phyloP scores from a whole-genome alignment of 2,888 invertebrate species.

The Resseliella maxima region DNA sequence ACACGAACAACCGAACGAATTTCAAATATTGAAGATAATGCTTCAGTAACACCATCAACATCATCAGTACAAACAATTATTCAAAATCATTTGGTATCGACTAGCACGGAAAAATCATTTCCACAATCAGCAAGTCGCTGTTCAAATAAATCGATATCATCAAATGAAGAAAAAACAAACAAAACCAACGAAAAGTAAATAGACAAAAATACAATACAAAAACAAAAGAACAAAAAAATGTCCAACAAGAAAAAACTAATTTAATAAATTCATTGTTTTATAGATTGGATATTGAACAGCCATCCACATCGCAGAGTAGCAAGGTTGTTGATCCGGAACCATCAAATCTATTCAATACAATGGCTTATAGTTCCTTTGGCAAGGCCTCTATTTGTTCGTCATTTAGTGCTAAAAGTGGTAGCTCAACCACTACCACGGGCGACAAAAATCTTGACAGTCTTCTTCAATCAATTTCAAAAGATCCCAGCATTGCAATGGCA shows the following conservation, averaged over 20 bases:
- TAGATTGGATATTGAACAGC: conserved; percentile 22
- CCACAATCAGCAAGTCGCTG: conserved; percentile 64
- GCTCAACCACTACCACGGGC: conserved; percentile 62
- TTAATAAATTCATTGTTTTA: neutral
- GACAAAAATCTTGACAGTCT: conserved; percentile 73
- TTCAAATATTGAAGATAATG: conserved; percentile 58
- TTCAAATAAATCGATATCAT: conserved; percentile 67
- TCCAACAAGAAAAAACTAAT: too few species aligned
- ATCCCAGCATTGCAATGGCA: conserved; percentile 70
- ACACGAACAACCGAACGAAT: conserved; percentile 60
- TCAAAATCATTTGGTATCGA: conserved; percentile 62
- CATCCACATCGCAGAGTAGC: neutral
- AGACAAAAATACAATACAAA: too few species aligned
- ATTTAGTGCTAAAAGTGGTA: conserved; percentile 67
- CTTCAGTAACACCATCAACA: conserved; percentile 63
- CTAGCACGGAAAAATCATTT: conserved; percentile 39
- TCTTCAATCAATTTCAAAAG: conserved; percentile 81
- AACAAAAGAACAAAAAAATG: too few species aligned
- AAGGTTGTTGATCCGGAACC: conserved; percentile 60
- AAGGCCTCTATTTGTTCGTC: conserved; percentile 68
- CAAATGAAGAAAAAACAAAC: conserved; percentile 64
- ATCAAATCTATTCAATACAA: conserved; percentile 64
- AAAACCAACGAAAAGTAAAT: conserved; percentile 68
- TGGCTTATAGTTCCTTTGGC: conserved; percentile 67
- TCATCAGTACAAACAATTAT: conserved; percentile 67